These are phyloP conservation scores for Trissolcus brochymenae DNA, from an alignment of 2,888 invertebrate species.

Conservation along the genomic window DNA sequence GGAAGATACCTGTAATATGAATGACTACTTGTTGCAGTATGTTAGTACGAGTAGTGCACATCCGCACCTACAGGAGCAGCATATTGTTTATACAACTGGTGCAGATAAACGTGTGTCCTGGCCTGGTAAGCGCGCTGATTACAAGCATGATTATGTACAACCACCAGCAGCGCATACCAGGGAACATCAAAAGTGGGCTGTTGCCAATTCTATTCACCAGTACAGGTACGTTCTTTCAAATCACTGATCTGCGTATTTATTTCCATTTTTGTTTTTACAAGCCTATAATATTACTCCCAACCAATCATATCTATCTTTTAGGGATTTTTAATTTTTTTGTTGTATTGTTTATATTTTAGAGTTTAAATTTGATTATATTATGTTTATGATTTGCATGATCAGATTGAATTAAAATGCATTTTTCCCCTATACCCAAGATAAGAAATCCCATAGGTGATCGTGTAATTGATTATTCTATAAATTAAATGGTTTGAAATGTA, in stretches of 20 bases:
- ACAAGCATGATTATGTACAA: conserved; percentile 79
- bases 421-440: too few species aligned
- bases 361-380: too few species aligned
- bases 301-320: neutral
- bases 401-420: too few species aligned
- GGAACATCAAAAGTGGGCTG: conserved; percentile 80
- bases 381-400: too few species aligned
- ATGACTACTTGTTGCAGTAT: conserved; percentile 76
- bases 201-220: conserved; percentile 77
- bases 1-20: conserved; percentile 74
- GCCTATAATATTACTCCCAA: too few species aligned
- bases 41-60: conserved; percentile 76
- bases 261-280: too few species aligned
- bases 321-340: neutral
- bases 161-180: conserved; percentile 80
- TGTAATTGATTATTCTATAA: too few species aligned
- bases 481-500: too few species aligned
- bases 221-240: conserved; percentile 68
- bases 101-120: conserved; percentile 80
- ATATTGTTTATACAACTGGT: conserved; percentile 77
- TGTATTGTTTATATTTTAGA: too few species aligned
- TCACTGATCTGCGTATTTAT: neutral
- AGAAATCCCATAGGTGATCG: too few species aligned
- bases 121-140: conserved; percentile 77
- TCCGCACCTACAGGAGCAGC: conserved; percentile 77